Evolutionary conservation across 2,888 invertebrate species (phyloP), one percentile per base, ranked within the genome.

Genomic region (Hemicrepidius hirtus): DNA sequence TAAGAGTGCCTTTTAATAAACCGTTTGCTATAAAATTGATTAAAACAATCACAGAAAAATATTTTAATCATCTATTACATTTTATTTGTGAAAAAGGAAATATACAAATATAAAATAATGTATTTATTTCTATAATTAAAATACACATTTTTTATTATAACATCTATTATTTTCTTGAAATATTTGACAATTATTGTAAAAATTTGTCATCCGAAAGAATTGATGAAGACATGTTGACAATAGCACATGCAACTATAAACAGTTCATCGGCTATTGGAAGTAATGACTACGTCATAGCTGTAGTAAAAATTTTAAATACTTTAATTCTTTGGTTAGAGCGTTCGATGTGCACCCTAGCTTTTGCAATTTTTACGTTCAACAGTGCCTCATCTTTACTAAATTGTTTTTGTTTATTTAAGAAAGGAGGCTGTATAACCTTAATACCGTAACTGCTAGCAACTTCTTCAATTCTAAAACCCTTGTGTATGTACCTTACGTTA

Each of bases 401-500:
- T 44, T 44, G 44, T 18, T 18, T 35, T 24, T 16, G 3, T 20
- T 46, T 16, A 20, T 65, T 67, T 71, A 57, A 44, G 20, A 67
- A 67, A 4, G 44, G 57, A 2, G 55, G 67, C 7, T 55, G 28
- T 18, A 67, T 57, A 12, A 67, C 18, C 16, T 20, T 20, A 4
- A 57, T 50, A 21, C 28, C 7, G 6, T 16, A 9, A 1, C 24
- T 13, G 7, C 21, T 2, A n/a, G 21, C n/a, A 37, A 70, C n/a
- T 16, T 66, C 18, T 24, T 74, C 64, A 5, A 73, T 71, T 10
- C 24, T 16, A 50, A 68, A 71, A 13, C 71, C 75, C 63, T 69
- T 75, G 41, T 77, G 74, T 2, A 76, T 74, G n/a, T n/a, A n/a
- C n/a, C n/a, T n/a, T n/a, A n/a, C 77, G 78, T 80, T 7, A 79